Conservation (phyloP, 1,140 invertebrate species). For the Triops cancriformis region DNA sequence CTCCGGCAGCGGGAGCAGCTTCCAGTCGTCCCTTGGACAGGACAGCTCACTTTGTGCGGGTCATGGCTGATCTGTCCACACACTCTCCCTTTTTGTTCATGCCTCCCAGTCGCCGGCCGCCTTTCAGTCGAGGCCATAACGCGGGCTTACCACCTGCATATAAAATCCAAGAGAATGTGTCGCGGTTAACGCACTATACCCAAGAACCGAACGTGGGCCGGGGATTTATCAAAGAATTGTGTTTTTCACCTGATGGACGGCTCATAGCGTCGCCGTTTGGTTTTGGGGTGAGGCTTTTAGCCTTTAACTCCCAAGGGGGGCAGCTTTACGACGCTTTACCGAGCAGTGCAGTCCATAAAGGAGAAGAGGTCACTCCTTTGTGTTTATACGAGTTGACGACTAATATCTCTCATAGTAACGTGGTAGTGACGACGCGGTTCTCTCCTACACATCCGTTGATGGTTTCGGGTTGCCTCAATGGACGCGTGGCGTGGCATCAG, state of each 20-base stretch:
- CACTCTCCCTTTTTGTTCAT: slow-evolving; percentile 26
- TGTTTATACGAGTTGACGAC: slow-evolving; percentile 54
- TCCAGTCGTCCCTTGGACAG: slow-evolving; percentile 1
- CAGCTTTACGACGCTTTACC: slow-evolving; percentile 65
- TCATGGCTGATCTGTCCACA: slow-evolving; percentile 26
- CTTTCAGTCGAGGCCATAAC: slow-evolving; percentile 15
- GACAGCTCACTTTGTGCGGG: slow-evolving; percentile 28
- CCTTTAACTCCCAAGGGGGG: slow-evolving; percentile 64
- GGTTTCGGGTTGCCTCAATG: slow-evolving; percentile 78
- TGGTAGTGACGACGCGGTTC: slow-evolving; percentile 85
- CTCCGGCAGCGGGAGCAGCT: neutral
- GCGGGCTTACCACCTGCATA: neutral
- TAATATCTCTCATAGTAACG: slow-evolving; percentile 64
- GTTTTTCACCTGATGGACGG: slow-evolving; percentile 78
- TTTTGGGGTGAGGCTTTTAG: slow-evolving; percentile 68
- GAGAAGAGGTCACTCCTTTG: slow-evolving; percentile 38
- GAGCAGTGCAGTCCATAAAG: slow-evolving; percentile 14
- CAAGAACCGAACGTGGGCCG: slow-evolving; percentile 80
- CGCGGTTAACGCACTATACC: slow-evolving; percentile 70
- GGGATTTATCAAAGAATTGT: slow-evolving; percentile 73
- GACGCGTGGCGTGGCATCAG: slow-evolving; percentile 81
- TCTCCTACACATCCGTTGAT: slow-evolving; percentile 73
- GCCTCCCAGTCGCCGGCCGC: slow-evolving; percentile 25
- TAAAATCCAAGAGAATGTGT: slow-evolving; percentile 53
- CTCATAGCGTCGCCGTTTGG: slow-evolving; percentile 82